A percentile compares a stretch with the other conserved stretches of the same genome.
Evolutionary conservation across 2,888 invertebrate genomes (phyloP).

Genomic region (Trissonchulus latispiculum): DNA sequence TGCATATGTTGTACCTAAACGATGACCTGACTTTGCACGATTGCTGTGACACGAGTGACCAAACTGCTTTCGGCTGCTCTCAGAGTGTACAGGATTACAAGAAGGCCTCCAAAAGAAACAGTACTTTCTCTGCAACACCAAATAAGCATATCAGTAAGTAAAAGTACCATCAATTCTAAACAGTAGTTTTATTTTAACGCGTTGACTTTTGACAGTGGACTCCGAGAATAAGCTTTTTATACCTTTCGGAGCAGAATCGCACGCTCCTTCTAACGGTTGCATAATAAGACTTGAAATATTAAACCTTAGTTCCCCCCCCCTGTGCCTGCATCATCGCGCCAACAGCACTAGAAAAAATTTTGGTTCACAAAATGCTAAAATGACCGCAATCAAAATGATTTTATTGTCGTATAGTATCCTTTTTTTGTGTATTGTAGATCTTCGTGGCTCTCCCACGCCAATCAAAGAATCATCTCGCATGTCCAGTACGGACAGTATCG

Average conservation of each 20-base stretch:
- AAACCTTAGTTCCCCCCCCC: no score
- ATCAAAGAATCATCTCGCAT: not conserved
- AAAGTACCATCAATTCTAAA: no score
- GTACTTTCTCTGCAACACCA: not conserved
- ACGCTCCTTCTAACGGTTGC: not conserved
- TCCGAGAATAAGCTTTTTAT: not conserved
- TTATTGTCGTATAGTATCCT: no score
- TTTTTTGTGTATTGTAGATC: not conserved
- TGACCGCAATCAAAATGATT: no score
- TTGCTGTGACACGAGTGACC: constrained; percentile 37
- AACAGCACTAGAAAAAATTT: no score
- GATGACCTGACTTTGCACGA: constrained; percentile 35
- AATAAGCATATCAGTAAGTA: not conserved
- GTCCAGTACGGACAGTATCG: constrained; percentile 13
- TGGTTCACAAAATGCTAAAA: no score
- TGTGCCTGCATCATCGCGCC: no score
- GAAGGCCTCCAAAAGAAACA: not conserved
- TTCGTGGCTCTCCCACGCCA: not conserved
- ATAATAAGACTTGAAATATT: no score
- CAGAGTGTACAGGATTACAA: constrained; percentile 39
- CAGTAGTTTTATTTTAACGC: no score
- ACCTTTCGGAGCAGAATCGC: not conserved
- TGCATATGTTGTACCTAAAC: constrained; percentile 38
- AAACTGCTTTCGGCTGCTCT: constrained; percentile 34
- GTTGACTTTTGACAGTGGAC: no score